Evolutionary conservation across 2,888 invertebrate species (phyloP), one percentile per base, ranked within the genome.

Genomic region (Ctena decussata): DNA sequence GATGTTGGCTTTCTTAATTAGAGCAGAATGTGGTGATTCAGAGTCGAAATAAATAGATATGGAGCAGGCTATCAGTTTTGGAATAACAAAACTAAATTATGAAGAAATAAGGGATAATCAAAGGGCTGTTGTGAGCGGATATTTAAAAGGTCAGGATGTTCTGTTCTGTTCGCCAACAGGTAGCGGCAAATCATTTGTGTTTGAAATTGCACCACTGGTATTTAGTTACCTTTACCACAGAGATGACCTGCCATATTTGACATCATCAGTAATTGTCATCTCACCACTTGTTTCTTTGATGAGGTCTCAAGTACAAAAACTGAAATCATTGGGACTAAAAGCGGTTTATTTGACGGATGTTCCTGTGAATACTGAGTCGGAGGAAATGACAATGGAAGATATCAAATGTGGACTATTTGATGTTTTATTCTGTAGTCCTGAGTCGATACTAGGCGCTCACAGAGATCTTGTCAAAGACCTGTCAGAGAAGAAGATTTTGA

Each of bases 101-200:
- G 12, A 32, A 6, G 37, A 41, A 6, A 70, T 35, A n/a, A 37
- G 69, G 27, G 3, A 6, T n/a, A 70, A 37, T 70, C 70, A 70
- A 37, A 37, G 15, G 30, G 15, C 15, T 39, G 70, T 41, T 12
- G 70, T 70, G 8, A 8, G 37, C 1, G 35, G n/a, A n/a, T 70
- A 70, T 70, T 70, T 70, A 70, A 35, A 70, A 37, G 35, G 70
- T 3, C n/a, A 74, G 11, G 49, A 77, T 69, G 44, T 77, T n/a
- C n/a, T 77, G 8, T 77, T 30, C 24, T 69, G 69, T 46, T 41
- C 77, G 18, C 77, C 77, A 44, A 77, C 77, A 69, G 77, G 77
- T 21, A 77, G 77, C 30, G 77, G 77, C 39, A 77, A 77, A 77
- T 44, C 46, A 8, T 30, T 77, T 30, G n/a, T 18, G 3, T 39